These are phyloP conservation scores for Lymantria monacha DNA, from an alignment of 2,888 invertebrate genomes.

Conservation along the genomic window DNA sequence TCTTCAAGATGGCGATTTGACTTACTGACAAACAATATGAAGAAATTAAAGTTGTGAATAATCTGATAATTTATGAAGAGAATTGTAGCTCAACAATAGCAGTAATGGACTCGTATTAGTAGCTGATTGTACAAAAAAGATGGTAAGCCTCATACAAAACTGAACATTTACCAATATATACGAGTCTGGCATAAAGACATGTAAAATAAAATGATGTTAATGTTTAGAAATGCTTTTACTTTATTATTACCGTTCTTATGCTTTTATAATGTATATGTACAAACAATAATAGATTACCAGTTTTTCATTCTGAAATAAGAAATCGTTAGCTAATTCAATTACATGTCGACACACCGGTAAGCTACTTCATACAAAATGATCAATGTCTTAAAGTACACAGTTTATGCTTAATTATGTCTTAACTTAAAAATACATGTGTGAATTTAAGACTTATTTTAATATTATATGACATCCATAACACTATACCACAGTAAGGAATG, in stretches of 20 bases:
- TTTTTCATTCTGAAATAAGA: slow-evolving; percentile 73
- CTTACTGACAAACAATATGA: too few species aligned
- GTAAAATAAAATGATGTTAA: slow-evolving; percentile 12
- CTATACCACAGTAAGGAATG: slow-evolving; percentile 81
- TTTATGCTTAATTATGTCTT: slow-evolving; percentile 73
- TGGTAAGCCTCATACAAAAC: too few species aligned
- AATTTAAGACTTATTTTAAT: slow-evolving; percentile 61
- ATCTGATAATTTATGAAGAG: too few species aligned
- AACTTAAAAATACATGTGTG: slow-evolving; percentile 76
- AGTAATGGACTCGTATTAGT: too few species aligned
- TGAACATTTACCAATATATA: too few species aligned
- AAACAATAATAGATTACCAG: slow-evolving; percentile 79
- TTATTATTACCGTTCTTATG: slow-evolving; percentile 80
- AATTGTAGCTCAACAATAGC: too few species aligned
- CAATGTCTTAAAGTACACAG: slow-evolving; percentile 70
- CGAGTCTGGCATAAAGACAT: too few species aligned
- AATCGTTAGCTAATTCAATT: slow-evolving; percentile 71
- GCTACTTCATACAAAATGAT: slow-evolving; percentile 57
- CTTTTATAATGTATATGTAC: slow-evolving; percentile 80
- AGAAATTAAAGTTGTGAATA: too few species aligned
- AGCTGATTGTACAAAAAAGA: too few species aligned
- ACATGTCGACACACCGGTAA: slow-evolving; percentile 55
- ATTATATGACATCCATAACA: slow-evolving; percentile 71
- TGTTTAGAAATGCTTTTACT: slow-evolving; percentile 79
- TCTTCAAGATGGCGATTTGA: too few species aligned